A percentile compares a stretch with the other conserved stretches of the same genome.
phyloP scores from a whole-genome alignment of 1,140 invertebrate species.

The Ylistrum balloti region DNA sequence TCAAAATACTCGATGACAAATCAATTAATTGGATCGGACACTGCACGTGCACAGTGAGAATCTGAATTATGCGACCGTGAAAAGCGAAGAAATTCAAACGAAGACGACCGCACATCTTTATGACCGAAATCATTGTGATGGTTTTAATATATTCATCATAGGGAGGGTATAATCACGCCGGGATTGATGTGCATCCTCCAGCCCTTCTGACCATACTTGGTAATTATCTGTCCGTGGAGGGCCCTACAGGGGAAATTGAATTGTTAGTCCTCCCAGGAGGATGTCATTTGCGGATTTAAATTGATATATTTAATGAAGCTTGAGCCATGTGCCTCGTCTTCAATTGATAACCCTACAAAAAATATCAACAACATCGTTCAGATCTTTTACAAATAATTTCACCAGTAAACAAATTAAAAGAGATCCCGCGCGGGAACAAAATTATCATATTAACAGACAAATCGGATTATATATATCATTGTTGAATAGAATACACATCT shows the following conservation, averaged over 20 bases:
- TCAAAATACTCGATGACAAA: slow-evolving; percentile 10
- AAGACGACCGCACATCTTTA: slow-evolving; percentile 21
- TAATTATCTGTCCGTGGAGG: slow-evolving; percentile 6
- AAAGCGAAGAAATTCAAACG: slow-evolving; percentile 15
- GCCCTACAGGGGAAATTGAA: slow-evolving; percentile 16
- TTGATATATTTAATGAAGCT: slow-evolving; percentile 29
- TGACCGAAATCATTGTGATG: background rate
- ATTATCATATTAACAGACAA: too few species aligned
- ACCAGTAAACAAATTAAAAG: too few species aligned
- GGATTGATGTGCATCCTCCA: slow-evolving; percentile 30
- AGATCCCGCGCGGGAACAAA: too few species aligned
- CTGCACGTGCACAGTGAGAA: background rate
- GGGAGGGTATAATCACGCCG: background rate
- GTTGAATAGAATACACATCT: too few species aligned
- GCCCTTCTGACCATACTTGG: slow-evolving; percentile 17
- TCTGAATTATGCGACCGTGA: background rate
- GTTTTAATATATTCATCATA: background rate
- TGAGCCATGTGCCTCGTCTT: background rate
- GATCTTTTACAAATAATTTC: too few species aligned
- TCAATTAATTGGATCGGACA: slow-evolving; percentile 17
- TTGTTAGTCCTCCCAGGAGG: slow-evolving; percentile 1
- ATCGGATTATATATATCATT: too few species aligned
- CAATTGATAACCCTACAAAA: background rate
- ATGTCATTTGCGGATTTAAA: background rate
- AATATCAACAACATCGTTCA: background rate